Conservation (phyloP, 2,888 invertebrate genomes). For the Ophion slaviceki region DNA sequence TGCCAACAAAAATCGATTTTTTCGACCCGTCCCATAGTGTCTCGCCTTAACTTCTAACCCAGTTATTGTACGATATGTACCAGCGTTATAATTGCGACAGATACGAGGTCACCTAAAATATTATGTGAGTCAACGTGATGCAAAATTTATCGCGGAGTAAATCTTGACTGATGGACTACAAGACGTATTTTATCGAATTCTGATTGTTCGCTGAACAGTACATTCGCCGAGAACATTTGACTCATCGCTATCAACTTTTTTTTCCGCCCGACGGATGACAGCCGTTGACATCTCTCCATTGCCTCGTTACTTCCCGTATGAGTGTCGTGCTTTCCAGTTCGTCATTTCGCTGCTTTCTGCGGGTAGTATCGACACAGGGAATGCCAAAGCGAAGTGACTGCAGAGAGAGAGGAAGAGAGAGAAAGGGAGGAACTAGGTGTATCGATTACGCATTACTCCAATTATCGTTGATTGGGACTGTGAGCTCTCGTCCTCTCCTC, state of each 20-base stretch:
- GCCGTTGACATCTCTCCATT: background rate
- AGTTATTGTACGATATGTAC: too few species aligned
- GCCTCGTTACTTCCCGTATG: background rate
- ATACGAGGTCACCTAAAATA: too few species aligned
- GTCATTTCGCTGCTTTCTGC: background rate
- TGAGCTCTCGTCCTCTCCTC: slow-evolving; percentile 24
- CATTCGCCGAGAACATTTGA: too few species aligned
- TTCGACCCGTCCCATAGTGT: too few species aligned
- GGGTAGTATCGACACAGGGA: background rate
- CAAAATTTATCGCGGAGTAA: too few species aligned
- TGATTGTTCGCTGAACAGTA: too few species aligned
- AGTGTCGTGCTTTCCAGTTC: background rate
- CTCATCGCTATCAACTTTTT: background rate
- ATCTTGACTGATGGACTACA: too few species aligned
- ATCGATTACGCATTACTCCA: slow-evolving; percentile 49
- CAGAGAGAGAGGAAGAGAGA: slow-evolving; percentile 2
- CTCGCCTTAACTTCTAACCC: too few species aligned
- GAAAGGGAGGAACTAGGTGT: slow-evolving; percentile 7
- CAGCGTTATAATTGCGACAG: too few species aligned
- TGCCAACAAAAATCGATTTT: too few species aligned
- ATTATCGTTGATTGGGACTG: slow-evolving; percentile 20
- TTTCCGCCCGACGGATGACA: background rate
- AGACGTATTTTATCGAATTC: too few species aligned
- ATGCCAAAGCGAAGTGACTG: background rate
- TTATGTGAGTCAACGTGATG: too few species aligned